These are phyloP conservation scores for Magallana nippona DNA, from an alignment of 2,888 invertebrate species.

Conservation along the genomic window DNA sequence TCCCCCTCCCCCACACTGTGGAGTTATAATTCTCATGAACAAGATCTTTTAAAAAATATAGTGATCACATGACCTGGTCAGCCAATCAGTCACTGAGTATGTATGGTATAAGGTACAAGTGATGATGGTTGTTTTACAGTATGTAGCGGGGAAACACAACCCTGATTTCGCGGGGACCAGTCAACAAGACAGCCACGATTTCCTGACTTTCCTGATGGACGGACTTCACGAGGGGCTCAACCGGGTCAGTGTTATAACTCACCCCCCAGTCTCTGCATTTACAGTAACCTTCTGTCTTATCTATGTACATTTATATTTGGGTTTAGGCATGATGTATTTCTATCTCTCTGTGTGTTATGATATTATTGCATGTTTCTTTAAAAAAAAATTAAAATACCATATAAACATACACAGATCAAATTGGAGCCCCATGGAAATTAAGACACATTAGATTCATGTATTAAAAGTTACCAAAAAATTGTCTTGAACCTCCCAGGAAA, in stretches of 20 bases:
- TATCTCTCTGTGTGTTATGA: too few relatives aligned
- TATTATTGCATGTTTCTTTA: too few relatives aligned
- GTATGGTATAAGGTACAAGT: neutral
- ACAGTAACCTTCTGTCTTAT: too few relatives aligned
- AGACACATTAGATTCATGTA: too few relatives aligned
- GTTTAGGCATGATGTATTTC: too few relatives aligned
- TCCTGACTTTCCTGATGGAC: conserved; percentile 92
- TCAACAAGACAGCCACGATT: conserved; percentile 95
- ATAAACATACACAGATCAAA: too few relatives aligned
- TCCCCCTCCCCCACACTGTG: neutral
- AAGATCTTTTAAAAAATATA: neutral
- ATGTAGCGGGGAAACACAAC: conserved; percentile 88
- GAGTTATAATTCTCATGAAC: neutral
- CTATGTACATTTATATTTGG: too few relatives aligned
- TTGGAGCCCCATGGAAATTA: too few relatives aligned
- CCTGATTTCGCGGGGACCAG: conserved; percentile 84
- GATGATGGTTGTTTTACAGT: conserved; percentile 80
- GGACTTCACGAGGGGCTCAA: conserved; percentile 93
- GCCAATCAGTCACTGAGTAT: neutral
- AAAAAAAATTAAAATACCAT: too few relatives aligned
- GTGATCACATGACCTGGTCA: too few relatives aligned
- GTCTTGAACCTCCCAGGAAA: too few relatives aligned
- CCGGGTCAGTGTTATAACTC: conserved; percentile 64
- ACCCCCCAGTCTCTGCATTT: neutral
- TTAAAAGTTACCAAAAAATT: too few relatives aligned